phyloP scores from a whole-genome alignment of 2,888 invertebrate genomes.

The Drosophila melanosoma region DNA sequence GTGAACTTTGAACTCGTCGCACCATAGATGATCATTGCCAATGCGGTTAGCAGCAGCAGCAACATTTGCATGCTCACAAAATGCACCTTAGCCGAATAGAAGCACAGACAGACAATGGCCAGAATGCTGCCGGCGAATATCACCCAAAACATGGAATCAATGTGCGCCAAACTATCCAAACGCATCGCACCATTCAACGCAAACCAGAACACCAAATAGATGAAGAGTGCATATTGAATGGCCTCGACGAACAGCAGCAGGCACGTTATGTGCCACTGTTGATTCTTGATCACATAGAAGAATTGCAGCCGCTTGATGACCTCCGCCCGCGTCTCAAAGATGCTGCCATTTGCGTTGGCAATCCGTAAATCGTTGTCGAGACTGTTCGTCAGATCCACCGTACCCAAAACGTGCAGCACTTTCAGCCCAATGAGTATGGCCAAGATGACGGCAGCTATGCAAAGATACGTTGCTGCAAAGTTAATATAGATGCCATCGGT shows the following conservation, averaged over 20 bases:
- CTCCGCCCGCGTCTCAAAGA: slow-evolving; percentile 79
- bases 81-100: slow-evolving; percentile 77
- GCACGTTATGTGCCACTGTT: slow-evolving; percentile 81
- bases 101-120: slow-evolving; percentile 61
- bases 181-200: slow-evolving; percentile 76
- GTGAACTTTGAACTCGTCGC: slow-evolving; percentile 64
- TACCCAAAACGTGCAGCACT: slow-evolving; percentile 75
- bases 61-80: slow-evolving; percentile 74
- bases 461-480: slow-evolving; percentile 79
- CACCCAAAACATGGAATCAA: slow-evolving; percentile 80
- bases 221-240: slow-evolving; percentile 80
- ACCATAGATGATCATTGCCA: slow-evolving; percentile 78
- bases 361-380: slow-evolving; percentile 81
- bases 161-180: slow-evolving; percentile 62
- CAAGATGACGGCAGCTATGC: slow-evolving; percentile 63
- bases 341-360: slow-evolving; percentile 80
- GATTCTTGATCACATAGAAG: slow-evolving; percentile 82
- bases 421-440: slow-evolving; percentile 73
- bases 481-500: slow-evolving; percentile 78
- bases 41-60: slow-evolving; percentile 66
- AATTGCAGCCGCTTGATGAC: slow-evolving; percentile 81
- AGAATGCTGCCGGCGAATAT: slow-evolving; percentile 73
- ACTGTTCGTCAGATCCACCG: slow-evolving; percentile 79
- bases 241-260: slow-evolving; percentile 80
- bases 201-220: slow-evolving; percentile 82